phyloP scores from a whole-genome alignment of 2,797 vertebrate genomes.

The Brachyrhaphis roseni region DNA sequence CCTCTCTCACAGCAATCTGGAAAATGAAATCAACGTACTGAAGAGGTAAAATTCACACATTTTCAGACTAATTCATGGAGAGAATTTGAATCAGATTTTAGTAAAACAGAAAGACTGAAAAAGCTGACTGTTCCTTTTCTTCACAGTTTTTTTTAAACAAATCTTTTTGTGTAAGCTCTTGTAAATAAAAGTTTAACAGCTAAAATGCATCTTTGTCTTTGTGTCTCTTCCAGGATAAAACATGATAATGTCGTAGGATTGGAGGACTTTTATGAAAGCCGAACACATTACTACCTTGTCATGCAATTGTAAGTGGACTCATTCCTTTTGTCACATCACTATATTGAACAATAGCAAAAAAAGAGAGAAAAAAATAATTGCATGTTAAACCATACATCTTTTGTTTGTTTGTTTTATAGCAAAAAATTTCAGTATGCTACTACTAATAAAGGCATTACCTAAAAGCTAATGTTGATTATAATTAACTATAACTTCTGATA shows the following conservation, averaged over 20 bases:
- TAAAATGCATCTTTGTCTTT: background rate
- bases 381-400: background rate
- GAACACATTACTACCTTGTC: slow-evolving; percentile 93
- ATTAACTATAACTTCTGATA: background rate
- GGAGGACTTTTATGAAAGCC: slow-evolving; percentile 94
- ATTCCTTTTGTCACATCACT: background rate
- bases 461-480: background rate
- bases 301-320: slow-evolving; percentile 94
- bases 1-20: slow-evolving; percentile 87
- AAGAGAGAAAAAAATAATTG: background rate
- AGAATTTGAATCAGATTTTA: background rate
- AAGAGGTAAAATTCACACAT: slow-evolving; percentile 81
- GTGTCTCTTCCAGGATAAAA: slow-evolving; percentile 84
- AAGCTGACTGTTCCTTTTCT: background rate
- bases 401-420: background rate
- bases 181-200: background rate
- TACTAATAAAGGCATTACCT: background rate
- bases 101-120: background rate
- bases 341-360: background rate
- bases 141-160: background rate
- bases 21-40: slow-evolving; percentile 93
- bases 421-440: background rate
- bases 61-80: background rate
- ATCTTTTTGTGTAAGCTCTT: background rate
- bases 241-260: slow-evolving; percentile 93